Evolutionary conservation across 2,797 vertebrate genomes (phyloP).

Genomic region (Ctenochaetus hawaiiensis): DNA sequence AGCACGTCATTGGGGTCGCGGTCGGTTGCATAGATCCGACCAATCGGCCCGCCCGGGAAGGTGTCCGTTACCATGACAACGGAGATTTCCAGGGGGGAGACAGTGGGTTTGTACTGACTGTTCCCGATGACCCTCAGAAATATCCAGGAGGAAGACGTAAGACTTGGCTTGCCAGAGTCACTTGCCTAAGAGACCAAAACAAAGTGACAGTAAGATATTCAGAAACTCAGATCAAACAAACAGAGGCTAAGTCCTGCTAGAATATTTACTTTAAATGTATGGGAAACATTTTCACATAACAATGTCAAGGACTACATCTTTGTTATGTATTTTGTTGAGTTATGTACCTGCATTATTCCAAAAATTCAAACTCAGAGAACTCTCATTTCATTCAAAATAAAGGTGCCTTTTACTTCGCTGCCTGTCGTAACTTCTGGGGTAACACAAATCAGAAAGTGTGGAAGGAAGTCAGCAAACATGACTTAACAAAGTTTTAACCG

Average conservation of each 20-base stretch:
- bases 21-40: conserved; percentile 94
- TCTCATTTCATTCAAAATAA: too few relatives aligned
- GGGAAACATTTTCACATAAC: too few relatives aligned
- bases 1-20: conserved; percentile 93
- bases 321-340: too few relatives aligned
- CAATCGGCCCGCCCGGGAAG: conserved; percentile 93
- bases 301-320: too few relatives aligned
- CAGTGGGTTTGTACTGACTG: conserved; percentile 93
- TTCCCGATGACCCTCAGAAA: conserved; percentile 93
- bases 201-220: neutral
- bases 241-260: neutral
- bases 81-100: conserved; percentile 93
- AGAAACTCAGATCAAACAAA: neutral
- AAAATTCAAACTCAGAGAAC: too few relatives aligned
- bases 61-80: conserved; percentile 94
- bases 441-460: too few relatives aligned
- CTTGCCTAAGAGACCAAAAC: conserved; percentile 82
- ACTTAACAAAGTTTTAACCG: too few relatives aligned
- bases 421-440: too few relatives aligned
- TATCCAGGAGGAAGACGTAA: conserved; percentile 91
- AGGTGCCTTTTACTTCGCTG: too few relatives aligned
- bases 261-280: conserved; percentile 1
- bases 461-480: too few relatives aligned
- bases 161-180: conserved; percentile 92
- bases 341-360: too few relatives aligned